Evolutionary conservation across 2,888 invertebrate genomes (phyloP).

Genomic region (Erpobdella octoculata): DNA sequence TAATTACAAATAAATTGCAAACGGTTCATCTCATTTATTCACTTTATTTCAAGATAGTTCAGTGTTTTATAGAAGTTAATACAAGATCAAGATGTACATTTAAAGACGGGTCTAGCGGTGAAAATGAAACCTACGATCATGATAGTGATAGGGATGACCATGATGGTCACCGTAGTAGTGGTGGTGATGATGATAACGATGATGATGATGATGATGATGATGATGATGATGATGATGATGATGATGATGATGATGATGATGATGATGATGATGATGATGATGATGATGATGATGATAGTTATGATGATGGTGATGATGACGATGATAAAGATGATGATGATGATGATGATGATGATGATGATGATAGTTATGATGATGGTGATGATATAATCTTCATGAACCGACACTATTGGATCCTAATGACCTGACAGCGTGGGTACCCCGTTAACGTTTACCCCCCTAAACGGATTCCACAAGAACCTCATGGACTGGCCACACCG

Average conservation of each 20-base stretch:
- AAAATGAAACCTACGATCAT: not conserved
- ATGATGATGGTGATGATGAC: conserved; percentile 20
- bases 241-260: conserved; percentile 34
- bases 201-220: conserved; percentile 35
- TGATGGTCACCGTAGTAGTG: not conserved
- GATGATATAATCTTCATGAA: no score
- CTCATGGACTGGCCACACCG: no score
- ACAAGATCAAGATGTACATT: no score
- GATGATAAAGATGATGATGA: not conserved
- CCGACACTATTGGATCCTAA: no score
- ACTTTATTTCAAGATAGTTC: no score
- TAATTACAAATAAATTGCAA: no score
- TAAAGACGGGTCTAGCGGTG: no score
- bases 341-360: not conserved
- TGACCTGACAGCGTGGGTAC: no score
- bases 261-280: conserved; percentile 37
- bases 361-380: conserved; percentile 3
- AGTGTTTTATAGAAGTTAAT: no score
- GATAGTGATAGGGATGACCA: not conserved
- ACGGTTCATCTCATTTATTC: no score
- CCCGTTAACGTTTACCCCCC: no score
- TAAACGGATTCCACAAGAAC: no score
- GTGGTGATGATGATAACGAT: conserved; percentile 26
- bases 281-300: conserved; percentile 37
- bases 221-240: conserved; percentile 36